Conservation (phyloP, 2,113 vertebrate genomes). For the Pelvicachromis taeniatus region DNA sequence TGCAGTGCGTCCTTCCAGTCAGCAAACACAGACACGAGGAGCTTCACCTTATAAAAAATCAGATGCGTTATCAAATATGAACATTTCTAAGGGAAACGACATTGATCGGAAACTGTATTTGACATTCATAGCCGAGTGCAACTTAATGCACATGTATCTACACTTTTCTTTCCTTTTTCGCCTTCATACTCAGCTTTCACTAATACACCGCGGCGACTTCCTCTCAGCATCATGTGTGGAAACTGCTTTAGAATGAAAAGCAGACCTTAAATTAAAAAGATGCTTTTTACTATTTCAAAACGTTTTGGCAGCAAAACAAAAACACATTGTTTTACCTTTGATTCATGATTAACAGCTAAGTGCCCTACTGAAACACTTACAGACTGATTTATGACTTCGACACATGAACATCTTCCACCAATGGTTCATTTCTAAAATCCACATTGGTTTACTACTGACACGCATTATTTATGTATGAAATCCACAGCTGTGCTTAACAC, state of each 20-base stretch:
- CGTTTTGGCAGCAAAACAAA: not conserved
- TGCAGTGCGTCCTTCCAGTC: not conserved
- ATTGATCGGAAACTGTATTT: not conserved
- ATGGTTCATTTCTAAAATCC: not conserved
- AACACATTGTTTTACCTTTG: not conserved
- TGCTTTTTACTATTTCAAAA: not conserved
- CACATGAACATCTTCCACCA: not conserved
- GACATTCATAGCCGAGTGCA: not conserved
- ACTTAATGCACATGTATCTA: not conserved
- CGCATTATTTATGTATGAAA: not conserved
- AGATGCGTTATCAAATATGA: not conserved
- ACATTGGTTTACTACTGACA: constrained; percentile 30
- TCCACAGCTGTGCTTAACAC: not conserved
- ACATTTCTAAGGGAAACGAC: not conserved
- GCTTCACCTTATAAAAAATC: not conserved
- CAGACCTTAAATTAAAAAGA: not conserved
- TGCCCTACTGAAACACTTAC: not conserved
- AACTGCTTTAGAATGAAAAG: not conserved
- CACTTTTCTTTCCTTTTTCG: not conserved
- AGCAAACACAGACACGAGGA: not conserved
- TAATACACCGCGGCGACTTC: not conserved
- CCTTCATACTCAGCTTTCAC: not conserved
- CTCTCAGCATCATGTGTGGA: not conserved
- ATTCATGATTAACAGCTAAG: not conserved
- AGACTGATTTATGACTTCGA: not conserved